Evolutionary conservation across 2,888 invertebrate species (phyloP), one percentile per base, ranked within the genome.

Genomic region (Unio pictorum): DNA sequence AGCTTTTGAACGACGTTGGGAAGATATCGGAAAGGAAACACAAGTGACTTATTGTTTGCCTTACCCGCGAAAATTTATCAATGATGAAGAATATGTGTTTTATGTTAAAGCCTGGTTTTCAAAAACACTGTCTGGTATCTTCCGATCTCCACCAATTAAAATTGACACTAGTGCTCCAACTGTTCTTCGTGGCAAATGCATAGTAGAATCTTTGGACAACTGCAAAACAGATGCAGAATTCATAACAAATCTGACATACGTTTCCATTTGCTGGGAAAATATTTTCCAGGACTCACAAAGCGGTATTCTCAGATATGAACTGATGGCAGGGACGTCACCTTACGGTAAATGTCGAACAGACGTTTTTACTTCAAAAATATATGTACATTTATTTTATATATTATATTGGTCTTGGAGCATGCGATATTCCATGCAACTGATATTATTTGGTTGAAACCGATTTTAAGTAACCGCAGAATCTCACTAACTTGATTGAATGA

Each of bases 251-350:
- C 23, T 34, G n/a, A 45, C 45, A 4, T 18, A 18, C 20, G 28
- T 65, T 5, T 28, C 28, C 8, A 34, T 63, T 54, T 61, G 65
- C 34, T 69, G 69, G 69, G 56, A 26, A 55, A 60, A 60, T 28
- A 23, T 65, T 26, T 69, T 69, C 60, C 20, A 30, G 11, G 71
- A 67, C 28, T 55, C 54, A 20, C 63, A 71, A 20, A 67, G 61
- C 30, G 62, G 54, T 7, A 65, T 69, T 23, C 34, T 45, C 11
- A 28, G 23, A 17, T 69, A 61, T 45, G 55, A 45, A 34, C 23
- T 69, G 23, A 60, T 28, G 45, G 30, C 54, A 20, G 79, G 79
- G 17, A 73, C 75, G 28, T 55, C 61, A 23, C 58, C 34, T 20
- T 45, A 66, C 58, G 70, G 79, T 79, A 70, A 63, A 61, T 61